Evolutionary conservation across 2,113 vertebrate species (phyloP).

Genomic region (Leptodactylus fuscus): DNA sequence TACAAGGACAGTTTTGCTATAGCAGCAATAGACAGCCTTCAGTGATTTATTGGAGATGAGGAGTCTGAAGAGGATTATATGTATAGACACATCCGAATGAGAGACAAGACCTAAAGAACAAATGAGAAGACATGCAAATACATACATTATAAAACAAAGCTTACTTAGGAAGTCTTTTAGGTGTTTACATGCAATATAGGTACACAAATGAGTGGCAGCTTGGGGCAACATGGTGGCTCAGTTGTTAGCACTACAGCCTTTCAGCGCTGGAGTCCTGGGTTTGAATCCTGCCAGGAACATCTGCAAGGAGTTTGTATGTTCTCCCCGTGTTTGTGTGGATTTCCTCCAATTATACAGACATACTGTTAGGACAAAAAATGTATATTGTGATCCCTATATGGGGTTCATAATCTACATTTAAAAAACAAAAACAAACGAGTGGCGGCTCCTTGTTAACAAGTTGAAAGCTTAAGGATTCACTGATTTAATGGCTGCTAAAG

Average conservation of each 20-base stretch:
- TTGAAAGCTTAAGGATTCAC: background rate
- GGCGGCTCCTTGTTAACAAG: background rate
- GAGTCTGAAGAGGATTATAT: background rate
- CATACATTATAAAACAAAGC: background rate
- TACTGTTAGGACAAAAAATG: too few relatives aligned
- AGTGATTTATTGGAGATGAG: conserved; percentile 22
- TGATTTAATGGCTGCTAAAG: background rate
- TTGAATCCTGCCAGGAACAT: too few relatives aligned
- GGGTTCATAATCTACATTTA: too few relatives aligned
- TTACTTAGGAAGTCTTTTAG: background rate
- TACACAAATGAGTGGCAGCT: background rate
- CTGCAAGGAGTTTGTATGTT: too few relatives aligned
- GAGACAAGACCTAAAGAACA: background rate
- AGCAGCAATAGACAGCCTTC: background rate
- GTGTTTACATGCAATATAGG: background rate
- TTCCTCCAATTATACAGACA: too few relatives aligned
- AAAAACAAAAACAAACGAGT: too few relatives aligned
- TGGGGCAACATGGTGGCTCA: too few relatives aligned
- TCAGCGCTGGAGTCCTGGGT: too few relatives aligned
- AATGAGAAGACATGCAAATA: background rate
- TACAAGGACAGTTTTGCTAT: background rate
- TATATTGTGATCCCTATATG: too few relatives aligned
- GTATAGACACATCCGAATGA: background rate
- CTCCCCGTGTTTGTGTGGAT: too few relatives aligned
- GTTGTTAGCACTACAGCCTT: too few relatives aligned